A percentile compares a stretch with the other conserved stretches of the same genome.
These are phyloP conservation scores for Tetragonula clypearis DNA, from an alignment of 1,140 invertebrate species.

Conservation along the genomic window DNA sequence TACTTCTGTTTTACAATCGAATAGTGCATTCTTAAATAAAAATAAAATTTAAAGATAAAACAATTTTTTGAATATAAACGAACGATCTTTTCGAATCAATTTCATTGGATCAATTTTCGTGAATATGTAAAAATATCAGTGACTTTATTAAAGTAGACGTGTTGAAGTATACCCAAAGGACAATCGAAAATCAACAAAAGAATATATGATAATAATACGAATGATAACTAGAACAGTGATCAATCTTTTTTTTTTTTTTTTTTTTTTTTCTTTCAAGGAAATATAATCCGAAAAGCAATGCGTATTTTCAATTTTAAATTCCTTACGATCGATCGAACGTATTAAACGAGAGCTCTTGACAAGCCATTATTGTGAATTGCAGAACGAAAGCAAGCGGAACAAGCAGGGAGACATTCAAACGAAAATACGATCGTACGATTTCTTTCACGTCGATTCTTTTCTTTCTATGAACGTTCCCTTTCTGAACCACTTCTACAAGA, in stretches of 20 bases:
- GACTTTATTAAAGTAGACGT: neutral
- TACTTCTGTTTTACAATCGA: no score
- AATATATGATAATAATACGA: no score
- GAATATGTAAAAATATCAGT: neutral
- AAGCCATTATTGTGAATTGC: neutral
- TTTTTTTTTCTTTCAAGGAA: neutral
- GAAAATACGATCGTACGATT: neutral
- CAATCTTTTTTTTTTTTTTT: neutral
- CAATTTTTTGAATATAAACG: neutral
- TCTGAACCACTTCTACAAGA: conserved; percentile 14
- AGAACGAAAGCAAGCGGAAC: neutral
- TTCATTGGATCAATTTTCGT: neutral
- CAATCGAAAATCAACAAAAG: no score
- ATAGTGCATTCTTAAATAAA: no score
- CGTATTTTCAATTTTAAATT: neutral
- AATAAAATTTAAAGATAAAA: neutral
- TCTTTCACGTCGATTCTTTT: neutral
- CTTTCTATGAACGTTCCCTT: conserved; percentile 21
- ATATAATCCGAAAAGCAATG: neutral
- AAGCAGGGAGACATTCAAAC: neutral
- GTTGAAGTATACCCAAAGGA: no score
- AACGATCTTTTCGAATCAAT: no score
- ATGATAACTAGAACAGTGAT: neutral
- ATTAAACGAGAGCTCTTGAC: neutral
- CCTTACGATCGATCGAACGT: neutral